phyloP scores from a whole-genome alignment of 2,888 invertebrate genomes.

The Microctonus brassicae region DNA sequence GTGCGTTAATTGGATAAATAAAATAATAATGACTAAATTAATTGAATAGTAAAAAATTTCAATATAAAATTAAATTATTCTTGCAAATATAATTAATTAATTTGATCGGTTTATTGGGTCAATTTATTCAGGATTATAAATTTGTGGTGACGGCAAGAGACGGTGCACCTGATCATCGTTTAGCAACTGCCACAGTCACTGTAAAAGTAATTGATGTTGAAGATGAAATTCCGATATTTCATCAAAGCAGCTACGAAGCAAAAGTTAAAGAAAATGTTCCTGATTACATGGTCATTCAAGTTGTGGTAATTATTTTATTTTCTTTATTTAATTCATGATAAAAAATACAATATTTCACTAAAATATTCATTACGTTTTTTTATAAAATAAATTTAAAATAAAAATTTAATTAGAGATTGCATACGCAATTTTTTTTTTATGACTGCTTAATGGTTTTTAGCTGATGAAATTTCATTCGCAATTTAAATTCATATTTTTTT shows the following conservation, averaged over 20 bases:
- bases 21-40: not conserved
- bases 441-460: no score
- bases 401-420: no score
- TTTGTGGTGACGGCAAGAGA: conserved; percentile 92
- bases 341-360: no score
- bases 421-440: conserved; percentile 24
- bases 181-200: conserved; percentile 89
- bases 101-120: not conserved
- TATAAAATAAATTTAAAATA: no score
- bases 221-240: conserved; percentile 87
- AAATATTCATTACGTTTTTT: no score
- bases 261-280: conserved; percentile 88
- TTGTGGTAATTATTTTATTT: conserved; percentile 73
- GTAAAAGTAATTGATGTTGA: conserved; percentile 84
- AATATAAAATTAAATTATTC: not conserved
- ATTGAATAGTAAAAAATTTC: not conserved
- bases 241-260: conserved; percentile 80
- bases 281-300: conserved; percentile 83
- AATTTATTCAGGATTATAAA: conserved; percentile 75
- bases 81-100: no score
- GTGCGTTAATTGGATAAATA: conserved; percentile 69
- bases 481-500: not conserved
- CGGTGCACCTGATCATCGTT: conserved; percentile 85
- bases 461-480: not conserved
- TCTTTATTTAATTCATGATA: no score